These are phyloP conservation scores for Pygmarrhopalites habei DNA, from an alignment of 1,140 invertebrate species.

Conservation along the genomic window DNA sequence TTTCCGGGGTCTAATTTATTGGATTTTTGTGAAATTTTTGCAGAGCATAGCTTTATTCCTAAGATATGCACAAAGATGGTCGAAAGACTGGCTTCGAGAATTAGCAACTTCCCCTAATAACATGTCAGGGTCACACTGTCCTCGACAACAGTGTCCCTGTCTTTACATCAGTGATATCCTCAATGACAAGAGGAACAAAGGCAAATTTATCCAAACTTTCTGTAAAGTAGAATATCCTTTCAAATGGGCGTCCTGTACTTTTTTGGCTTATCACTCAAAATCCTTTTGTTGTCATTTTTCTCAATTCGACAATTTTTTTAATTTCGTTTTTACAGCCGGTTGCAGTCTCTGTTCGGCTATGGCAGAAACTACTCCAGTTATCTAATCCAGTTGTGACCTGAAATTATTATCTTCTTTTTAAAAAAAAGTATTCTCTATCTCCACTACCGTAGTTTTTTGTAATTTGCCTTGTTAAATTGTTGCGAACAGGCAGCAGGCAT, in stretches of 20 bases:
- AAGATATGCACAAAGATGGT: slow-evolving; percentile 86
- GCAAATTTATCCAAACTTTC: neutral
- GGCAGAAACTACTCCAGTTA: neutral
- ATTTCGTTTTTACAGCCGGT: neutral
- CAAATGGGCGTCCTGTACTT: neutral
- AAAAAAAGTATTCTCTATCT: no score
- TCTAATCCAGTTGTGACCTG: no score
- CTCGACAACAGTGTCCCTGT: slow-evolving; percentile 18
- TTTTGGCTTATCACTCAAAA: neutral
- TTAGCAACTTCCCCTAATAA: neutral
- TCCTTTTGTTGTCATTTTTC: neutral
- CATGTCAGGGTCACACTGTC: slow-evolving; percentile 3
- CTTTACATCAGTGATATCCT: slow-evolving; percentile 13
- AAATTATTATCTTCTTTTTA: no score
- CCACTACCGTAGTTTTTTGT: no score
- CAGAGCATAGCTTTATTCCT: slow-evolving; percentile 57
- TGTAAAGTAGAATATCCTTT: neutral
- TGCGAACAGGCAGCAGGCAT: no score
- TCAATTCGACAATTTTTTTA: neutral
- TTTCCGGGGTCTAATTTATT: no score
- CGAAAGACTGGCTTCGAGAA: slow-evolving; percentile 77
- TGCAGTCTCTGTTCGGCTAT: neutral
- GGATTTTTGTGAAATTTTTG: no score
- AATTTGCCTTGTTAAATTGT: no score
- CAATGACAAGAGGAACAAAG: slow-evolving; percentile 8